Percentiles rank a stretch among this genome's conserved stretches.
Conservation (phyloP, 1,140 invertebrate genomes). For the Halyomorpha halys region DNA sequence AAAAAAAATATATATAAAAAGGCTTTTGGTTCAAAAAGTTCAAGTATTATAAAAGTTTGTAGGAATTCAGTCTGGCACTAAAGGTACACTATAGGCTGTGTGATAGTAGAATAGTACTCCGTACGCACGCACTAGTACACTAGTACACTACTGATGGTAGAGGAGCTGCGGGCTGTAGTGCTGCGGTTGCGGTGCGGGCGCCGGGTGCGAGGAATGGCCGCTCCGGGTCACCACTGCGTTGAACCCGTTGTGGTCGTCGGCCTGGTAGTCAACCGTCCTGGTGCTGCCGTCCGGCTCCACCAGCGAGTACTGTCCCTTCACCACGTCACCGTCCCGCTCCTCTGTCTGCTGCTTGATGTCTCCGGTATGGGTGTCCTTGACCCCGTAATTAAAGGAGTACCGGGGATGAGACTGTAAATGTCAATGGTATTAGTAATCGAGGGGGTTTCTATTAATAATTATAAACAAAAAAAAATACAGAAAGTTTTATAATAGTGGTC, state of each 20-base stretch:
- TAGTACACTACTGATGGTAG: neutral
- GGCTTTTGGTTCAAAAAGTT: no score
- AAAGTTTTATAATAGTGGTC: no score
- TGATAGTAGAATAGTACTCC: no score
- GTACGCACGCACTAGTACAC: no score
- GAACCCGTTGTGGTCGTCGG: constrained; percentile 49
- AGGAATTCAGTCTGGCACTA: no score
- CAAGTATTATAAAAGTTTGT: no score
- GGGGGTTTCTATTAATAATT: no score
- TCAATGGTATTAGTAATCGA: no score
- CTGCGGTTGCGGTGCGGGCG: constrained; percentile 24
- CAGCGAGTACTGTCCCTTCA: constrained; percentile 45
- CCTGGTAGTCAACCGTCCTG: constrained; percentile 47
- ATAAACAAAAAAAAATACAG: no score
- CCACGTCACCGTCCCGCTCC: constrained; percentile 43
- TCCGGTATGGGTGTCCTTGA: constrained; percentile 43
- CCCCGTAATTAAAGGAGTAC: constrained; percentile 44
- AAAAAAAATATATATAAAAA: no score
- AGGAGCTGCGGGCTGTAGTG: neutral
- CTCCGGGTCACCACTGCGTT: constrained; percentile 47
- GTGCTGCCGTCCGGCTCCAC: constrained; percentile 49
- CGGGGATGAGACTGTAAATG: constrained; percentile 39
- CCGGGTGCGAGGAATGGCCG: constrained; percentile 38
- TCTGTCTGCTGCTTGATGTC: constrained; percentile 44
- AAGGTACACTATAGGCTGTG: no score